Percentiles rank a stretch among this genome's conserved stretches.
Evolutionary conservation across 30 jellyfish, hydroid and myxozoan genomes (phyloP).

Genomic region (Hydra vulgaris): DNA sequence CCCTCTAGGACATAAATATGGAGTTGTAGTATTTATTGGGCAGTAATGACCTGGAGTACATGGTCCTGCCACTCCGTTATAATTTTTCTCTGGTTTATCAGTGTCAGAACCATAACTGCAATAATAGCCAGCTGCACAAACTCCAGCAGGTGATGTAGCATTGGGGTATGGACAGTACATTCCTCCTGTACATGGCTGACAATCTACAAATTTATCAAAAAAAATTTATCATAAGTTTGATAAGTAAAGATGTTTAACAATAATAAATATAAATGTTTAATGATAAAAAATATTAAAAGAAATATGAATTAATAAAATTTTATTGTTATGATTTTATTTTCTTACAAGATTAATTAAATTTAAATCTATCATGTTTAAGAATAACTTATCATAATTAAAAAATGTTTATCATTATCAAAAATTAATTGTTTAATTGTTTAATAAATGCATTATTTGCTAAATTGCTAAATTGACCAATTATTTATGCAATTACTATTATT

Average conservation of each 20-base stretch:
- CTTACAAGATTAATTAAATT: too few species aligned
- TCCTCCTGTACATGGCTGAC: slow-evolving; percentile 83
- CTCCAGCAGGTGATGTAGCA: slow-evolving; percentile 68
- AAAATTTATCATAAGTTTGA: not conserved
- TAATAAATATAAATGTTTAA: too few species aligned
- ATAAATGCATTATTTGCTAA: too few species aligned
- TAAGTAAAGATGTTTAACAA: not conserved
- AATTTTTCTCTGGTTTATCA: slow-evolving; percentile 45
- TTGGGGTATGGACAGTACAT: slow-evolving; percentile 81
- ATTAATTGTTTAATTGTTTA: too few species aligned
- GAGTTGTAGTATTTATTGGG: slow-evolving; percentile 51
- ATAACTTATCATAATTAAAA: too few species aligned
- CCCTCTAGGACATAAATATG: slow-evolving; percentile 79
- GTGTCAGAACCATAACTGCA: slow-evolving; percentile 71
- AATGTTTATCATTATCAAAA: too few species aligned
- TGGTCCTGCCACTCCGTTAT: slow-evolving; percentile 80
- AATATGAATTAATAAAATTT: too few species aligned
- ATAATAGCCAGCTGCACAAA: slow-evolving; percentile 72
- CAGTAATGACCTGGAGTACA: slow-evolving; percentile 78
- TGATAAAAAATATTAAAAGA: too few species aligned
- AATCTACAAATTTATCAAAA: slow-evolving; percentile 14
- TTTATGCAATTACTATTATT: too few species aligned
- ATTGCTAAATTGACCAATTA: too few species aligned
- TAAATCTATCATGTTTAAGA: too few species aligned
- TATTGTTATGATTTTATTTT: too few species aligned